A percentile compares a stretch with the other conserved stretches of the same genome.
phyloP scores from a whole-genome alignment of 2,888 invertebrate genomes.

The Stenotaenia linearis region DNA sequence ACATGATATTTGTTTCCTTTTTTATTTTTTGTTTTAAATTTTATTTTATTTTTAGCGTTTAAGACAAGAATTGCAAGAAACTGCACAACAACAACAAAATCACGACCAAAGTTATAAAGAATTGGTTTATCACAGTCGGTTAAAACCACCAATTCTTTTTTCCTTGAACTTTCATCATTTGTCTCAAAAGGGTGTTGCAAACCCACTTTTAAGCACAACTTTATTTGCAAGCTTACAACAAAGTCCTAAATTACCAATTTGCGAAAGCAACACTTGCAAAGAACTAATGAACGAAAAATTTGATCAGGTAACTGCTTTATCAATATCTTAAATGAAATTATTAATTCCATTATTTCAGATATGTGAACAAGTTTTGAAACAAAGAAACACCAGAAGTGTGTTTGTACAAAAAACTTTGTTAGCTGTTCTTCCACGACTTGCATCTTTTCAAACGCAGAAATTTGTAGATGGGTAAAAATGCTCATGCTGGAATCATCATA shows the following conservation, averaged over 20 bases:
- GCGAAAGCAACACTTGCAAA: constrained; percentile 81
- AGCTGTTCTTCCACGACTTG: constrained; percentile 79
- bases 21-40: no score
- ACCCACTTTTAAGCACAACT: constrained; percentile 28
- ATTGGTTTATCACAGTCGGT: constrained; percentile 29
- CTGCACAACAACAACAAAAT: constrained; percentile 46
- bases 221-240: background rate
- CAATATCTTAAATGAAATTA: constrained; percentile 12
- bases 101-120: constrained; percentile 42
- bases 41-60: constrained; percentile 41
- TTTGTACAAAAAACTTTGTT: constrained; percentile 83
- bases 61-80: constrained; percentile 48
- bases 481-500: no score
- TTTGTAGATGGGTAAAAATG: constrained; percentile 61
- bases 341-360: no score
- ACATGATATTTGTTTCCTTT: background rate
- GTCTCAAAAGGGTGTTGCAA: constrained; percentile 36
- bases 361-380: constrained; percentile 65
- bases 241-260: constrained; percentile 52
- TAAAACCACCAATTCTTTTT: constrained; percentile 34
- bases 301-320: constrained; percentile 53
- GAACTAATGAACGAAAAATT: constrained; percentile 76
- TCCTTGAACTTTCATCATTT: constrained; percentile 37
- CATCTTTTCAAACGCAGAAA: constrained; percentile 79
- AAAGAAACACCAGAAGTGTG: constrained; percentile 63